Percentiles rank a stretch among this genome's conserved stretches.
These are phyloP conservation scores for Echeneis naucrates DNA, from an alignment of 2,797 vertebrate species.

Conservation along the genomic window DNA sequence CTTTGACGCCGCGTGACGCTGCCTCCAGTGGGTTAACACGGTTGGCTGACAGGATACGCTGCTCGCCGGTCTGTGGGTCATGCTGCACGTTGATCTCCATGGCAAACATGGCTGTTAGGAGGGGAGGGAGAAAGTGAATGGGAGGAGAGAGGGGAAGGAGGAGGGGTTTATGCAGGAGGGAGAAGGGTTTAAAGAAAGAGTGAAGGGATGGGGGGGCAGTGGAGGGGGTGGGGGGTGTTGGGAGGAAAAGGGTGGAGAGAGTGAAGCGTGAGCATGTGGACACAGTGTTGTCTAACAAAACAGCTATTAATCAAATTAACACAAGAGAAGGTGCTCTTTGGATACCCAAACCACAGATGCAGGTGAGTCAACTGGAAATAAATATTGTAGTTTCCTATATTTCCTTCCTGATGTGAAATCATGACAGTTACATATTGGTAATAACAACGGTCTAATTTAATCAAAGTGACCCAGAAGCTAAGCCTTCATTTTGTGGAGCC, in stretches of 20 bases:
- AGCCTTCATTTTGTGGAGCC: slow-evolving; percentile 38
- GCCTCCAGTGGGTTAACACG: slow-evolving; percentile 89
- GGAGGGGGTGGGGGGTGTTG: slow-evolving; percentile 39
- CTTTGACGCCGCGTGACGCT: slow-evolving; percentile 92
- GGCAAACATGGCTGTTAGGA: slow-evolving; percentile 93
- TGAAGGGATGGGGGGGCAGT: slow-evolving; percentile 38
- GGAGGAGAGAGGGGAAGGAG: slow-evolving; percentile 39
- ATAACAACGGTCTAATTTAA: background rate
- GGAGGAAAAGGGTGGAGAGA: slow-evolving; percentile 62
- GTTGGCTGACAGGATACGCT: slow-evolving; percentile 93
- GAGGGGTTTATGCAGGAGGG: slow-evolving; percentile 34
- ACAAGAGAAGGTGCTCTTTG: slow-evolving; percentile 18
- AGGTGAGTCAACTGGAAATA: background rate
- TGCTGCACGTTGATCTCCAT: slow-evolving; percentile 99
- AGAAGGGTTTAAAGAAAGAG: slow-evolving; percentile 35
- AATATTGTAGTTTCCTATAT: background rate
- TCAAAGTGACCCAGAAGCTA: background rate
- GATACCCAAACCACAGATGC: slow-evolving; percentile 4
- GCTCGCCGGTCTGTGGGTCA: slow-evolving; percentile 94
- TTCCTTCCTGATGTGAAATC: background rate
- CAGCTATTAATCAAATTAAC: slow-evolving; percentile 33
- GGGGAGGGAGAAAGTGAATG: slow-evolving; percentile 31
- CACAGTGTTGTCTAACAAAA: slow-evolving; percentile 47
- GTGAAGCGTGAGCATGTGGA: slow-evolving; percentile 61
- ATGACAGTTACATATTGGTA: background rate